Conservation (phyloP, 1,140 invertebrate species). For the Planococcus citri region DNA sequence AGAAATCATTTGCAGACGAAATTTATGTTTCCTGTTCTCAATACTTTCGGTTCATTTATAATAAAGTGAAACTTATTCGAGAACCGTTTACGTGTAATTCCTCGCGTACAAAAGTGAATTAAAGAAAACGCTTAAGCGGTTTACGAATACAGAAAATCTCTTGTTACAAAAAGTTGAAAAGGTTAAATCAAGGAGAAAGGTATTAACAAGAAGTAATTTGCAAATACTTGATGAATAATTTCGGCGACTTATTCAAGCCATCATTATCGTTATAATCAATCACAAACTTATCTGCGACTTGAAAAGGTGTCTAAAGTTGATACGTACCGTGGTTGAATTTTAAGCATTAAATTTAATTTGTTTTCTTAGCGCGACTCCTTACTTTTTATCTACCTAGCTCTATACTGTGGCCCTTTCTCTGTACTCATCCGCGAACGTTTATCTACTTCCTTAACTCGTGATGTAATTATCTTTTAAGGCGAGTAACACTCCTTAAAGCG, state of each 20-base stretch:
- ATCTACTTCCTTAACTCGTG: too few relatives aligned
- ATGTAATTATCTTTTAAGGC: too few relatives aligned
- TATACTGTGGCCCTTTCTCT: too few relatives aligned
- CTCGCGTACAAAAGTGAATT: neutral
- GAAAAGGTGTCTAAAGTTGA: too few relatives aligned
- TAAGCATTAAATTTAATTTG: too few relatives aligned
- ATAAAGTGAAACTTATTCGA: neutral
- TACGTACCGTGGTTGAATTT: too few relatives aligned
- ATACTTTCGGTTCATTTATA: neutral
- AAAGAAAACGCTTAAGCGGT: neutral
- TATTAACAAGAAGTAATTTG: conserved; percentile 4
- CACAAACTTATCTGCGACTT: neutral
- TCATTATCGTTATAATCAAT: neutral
- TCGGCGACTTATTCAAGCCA: neutral
- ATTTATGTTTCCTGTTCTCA: conserved; percentile 2
- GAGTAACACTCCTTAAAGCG: too few relatives aligned
- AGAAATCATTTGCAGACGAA: neutral
- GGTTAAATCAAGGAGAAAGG: neutral
- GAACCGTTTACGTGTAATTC: neutral
- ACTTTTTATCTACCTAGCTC: too few relatives aligned
- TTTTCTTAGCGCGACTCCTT: too few relatives aligned
- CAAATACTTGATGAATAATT: neutral
- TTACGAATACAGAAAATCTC: neutral
- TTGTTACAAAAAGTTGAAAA: neutral
- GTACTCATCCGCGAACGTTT: too few relatives aligned